These are phyloP conservation scores for Notothenia coriiceps DNA, from an alignment of 2,113 vertebrate species.

Conservation along the genomic window DNA sequence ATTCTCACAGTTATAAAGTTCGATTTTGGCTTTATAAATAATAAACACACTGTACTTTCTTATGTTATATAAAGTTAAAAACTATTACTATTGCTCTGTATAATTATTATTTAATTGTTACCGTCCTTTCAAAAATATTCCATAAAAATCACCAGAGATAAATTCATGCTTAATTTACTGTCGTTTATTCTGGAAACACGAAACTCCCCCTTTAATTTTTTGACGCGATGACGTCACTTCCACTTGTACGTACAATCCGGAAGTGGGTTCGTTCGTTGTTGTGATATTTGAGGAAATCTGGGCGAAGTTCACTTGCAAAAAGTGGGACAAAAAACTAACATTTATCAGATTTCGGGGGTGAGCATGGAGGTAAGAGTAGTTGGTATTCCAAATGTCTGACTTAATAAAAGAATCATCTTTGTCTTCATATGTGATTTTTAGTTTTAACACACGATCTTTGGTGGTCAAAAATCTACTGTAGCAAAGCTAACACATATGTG, in stretches of 20 bases:
- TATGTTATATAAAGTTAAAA: too few species aligned
- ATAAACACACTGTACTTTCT: too few species aligned
- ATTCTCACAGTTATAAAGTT: too few species aligned
- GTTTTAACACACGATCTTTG: conserved; percentile 38
- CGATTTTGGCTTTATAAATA: too few species aligned
- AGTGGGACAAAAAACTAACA: conserved; percentile 66
- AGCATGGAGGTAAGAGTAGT: conserved; percentile 85
- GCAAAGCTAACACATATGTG: too few species aligned
- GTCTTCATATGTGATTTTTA: conserved; percentile 10
- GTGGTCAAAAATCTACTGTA: conserved; percentile 45
- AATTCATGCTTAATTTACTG: too few species aligned
- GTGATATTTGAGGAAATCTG: conserved; percentile 76
- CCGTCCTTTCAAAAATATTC: too few species aligned
- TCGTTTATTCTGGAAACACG: conserved; percentile 30
- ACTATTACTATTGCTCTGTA: too few species aligned
- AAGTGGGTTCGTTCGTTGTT: conserved; percentile 68
- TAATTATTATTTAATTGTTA: too few species aligned
- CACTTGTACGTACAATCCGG: conserved; percentile 66
- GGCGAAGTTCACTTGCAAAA: conserved; percentile 70
- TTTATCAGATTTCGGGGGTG: conserved; percentile 68
- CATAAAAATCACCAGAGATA: too few species aligned
- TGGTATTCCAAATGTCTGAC: conserved; percentile 24
- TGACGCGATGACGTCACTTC: conserved; percentile 72
- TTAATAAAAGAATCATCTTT: conserved; percentile 29
- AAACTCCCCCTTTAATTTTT: not conserved